Evolutionary conservation across 2,888 invertebrate species (phyloP), one percentile per base, ranked within the genome.

Genomic region (Elysia crispata): DNA sequence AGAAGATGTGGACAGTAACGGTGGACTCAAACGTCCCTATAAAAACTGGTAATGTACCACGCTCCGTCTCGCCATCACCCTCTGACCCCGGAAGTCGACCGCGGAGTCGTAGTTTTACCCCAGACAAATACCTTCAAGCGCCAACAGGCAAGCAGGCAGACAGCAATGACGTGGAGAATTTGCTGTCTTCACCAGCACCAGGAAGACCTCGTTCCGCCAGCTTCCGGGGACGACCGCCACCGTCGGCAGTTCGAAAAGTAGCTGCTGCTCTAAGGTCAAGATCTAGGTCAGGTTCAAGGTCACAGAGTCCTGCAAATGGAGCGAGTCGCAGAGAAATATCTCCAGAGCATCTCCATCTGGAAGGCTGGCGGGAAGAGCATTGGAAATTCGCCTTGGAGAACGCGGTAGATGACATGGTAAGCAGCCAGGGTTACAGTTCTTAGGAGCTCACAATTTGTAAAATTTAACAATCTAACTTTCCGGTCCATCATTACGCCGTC

Each of bases 1-100:
- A 25, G 62, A 77, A 41, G 49, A 77, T 77, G 77, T 77, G 77
- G 77, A 77, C 77, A 33, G 69, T 77, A 33, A 77, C 77, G 25
- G 67, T 77, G 50, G 69, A 77, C 50, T 77, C 77, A 28, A 69
- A 77, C 57, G 57, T 69, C n/a, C 77, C 77, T 3, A 49, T 77
- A 11, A 31, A 31, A 33, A 25, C 69, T 30, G 18, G 6, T 41
- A 41, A 31, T 33, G 33, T 41, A 66, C 23, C 66, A 1, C 33
- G 23, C 23, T 62, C 74, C 13, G 62, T 41, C 41, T 41, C 41
- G 41, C 41, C 41, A 41, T 41, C 41, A 6, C 41, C 41, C 41
- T 41, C 41, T 3, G 41, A 41, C 41, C 41, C 41, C 41, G 41
- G 41, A 6, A 41, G 11, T 11, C 41, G 41, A 3, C 41, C 41